A percentile compares a stretch with the other conserved stretches of the same genome.
phyloP scores from a whole-genome alignment of 1,140 invertebrate genomes.

The Venturia canescens region DNA sequence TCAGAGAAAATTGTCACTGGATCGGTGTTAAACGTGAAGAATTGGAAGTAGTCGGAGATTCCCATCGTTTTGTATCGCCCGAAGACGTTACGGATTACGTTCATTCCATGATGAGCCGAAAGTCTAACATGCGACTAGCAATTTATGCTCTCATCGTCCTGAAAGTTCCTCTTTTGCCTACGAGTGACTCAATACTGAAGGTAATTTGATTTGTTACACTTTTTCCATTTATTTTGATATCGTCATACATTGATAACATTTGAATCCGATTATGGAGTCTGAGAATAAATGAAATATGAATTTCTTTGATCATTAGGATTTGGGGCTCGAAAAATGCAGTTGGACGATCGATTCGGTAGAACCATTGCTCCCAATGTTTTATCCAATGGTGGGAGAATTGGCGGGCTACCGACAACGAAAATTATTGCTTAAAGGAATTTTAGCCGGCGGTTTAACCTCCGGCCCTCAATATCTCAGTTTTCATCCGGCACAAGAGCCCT shows the following conservation, averaged over 20 bases:
- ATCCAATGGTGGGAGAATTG: slow-evolving; percentile 69
- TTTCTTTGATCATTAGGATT: slow-evolving; percentile 64
- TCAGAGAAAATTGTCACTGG: slow-evolving; percentile 81
- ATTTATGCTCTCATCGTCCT: slow-evolving; percentile 78
- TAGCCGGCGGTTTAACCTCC: slow-evolving; percentile 74
- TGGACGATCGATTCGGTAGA: slow-evolving; percentile 78
- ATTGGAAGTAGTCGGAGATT: slow-evolving; percentile 75
- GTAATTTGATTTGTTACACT: slow-evolving; percentile 46
- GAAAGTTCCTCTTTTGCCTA: slow-evolving; percentile 80
- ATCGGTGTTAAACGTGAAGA: slow-evolving; percentile 74
- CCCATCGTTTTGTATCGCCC: slow-evolving; percentile 79
- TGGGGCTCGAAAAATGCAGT: slow-evolving; percentile 74
- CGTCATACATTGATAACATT: too few species aligned
- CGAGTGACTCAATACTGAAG: slow-evolving; percentile 69
- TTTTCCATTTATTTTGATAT: not conserved
- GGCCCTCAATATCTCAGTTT: slow-evolving; percentile 80
- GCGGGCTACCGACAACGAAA: slow-evolving; percentile 66
- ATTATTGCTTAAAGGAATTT: slow-evolving; percentile 72
- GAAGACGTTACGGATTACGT: slow-evolving; percentile 82
- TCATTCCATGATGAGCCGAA: slow-evolving; percentile 79
- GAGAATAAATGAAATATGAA: slow-evolving; percentile 22
- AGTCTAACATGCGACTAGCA: slow-evolving; percentile 77
- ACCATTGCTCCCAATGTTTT: slow-evolving; percentile 75
- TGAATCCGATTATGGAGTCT: not conserved
- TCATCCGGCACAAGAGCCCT: slow-evolving; percentile 80